These are phyloP conservation scores for Andrena bucephala DNA, from an alignment of 2,888 invertebrate species.

Conservation along the genomic window DNA sequence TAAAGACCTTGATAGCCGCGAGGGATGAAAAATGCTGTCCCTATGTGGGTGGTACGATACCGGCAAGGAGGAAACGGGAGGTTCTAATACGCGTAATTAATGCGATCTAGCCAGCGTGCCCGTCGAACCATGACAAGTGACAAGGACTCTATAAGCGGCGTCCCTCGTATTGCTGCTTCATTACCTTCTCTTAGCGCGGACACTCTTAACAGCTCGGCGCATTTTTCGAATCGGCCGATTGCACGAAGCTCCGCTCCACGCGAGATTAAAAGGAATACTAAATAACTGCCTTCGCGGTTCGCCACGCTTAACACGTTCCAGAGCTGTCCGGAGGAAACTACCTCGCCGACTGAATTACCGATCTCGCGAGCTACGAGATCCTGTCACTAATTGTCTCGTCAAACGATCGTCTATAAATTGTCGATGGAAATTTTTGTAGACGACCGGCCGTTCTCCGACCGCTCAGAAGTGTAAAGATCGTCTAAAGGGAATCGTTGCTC, in stretches of 20 bases:
- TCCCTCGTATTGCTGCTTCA: conserved; percentile 73
- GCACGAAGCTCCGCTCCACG: conserved; percentile 50
- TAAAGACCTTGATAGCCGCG: conserved; percentile 20
- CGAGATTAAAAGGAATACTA: conserved; percentile 64
- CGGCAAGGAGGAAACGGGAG: conserved; percentile 48
- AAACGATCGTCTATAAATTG: too few species aligned
- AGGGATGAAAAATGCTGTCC: conserved; percentile 34
- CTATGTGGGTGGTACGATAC: conserved; percentile 67
- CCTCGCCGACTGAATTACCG: too few species aligned
- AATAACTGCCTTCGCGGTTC: neutral
- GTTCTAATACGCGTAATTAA: conserved; percentile 80
- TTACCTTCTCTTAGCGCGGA: conserved; percentile 65
- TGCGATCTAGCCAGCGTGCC: conserved; percentile 73
- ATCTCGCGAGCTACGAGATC: too few species aligned
- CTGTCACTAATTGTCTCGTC: too few species aligned
- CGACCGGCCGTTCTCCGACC: neutral
- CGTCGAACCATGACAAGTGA: conserved; percentile 68
- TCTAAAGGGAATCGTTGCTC: conserved; percentile 14
- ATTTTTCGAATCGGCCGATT: conserved; percentile 40
- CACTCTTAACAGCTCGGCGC: conserved; percentile 26
- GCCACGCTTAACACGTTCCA: too few species aligned
- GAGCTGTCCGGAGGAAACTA: too few species aligned
- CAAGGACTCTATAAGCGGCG: conserved; percentile 72
- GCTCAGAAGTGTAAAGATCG: neutral
- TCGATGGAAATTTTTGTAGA: neutral